phyloP scores from a whole-genome alignment of 1,140 invertebrate genomes.

The Spodoptera litura region DNA sequence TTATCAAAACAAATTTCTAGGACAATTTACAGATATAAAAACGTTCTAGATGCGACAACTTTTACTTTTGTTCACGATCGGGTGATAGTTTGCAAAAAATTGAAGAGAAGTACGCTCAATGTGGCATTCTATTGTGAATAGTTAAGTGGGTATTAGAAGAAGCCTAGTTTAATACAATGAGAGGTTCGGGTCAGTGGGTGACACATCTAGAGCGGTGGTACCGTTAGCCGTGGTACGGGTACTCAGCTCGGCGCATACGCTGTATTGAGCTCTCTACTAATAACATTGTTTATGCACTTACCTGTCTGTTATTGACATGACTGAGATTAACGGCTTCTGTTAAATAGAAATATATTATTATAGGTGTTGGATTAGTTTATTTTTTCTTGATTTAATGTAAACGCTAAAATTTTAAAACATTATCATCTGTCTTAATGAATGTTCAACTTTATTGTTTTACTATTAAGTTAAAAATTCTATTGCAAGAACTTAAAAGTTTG shows the following conservation, averaged over 20 bases:
- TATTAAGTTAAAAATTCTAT: too few species aligned
- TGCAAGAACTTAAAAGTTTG: too few species aligned
- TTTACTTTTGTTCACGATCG: slow-evolving; percentile 2
- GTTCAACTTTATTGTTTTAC: too few species aligned
- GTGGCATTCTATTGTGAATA: background rate
- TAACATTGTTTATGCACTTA: slow-evolving; percentile 11
- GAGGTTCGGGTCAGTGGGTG: slow-evolving; percentile 46
- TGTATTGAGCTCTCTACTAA: background rate
- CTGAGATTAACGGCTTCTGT: too few species aligned
- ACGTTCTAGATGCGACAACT: background rate
- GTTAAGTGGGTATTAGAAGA: slow-evolving; percentile 23
- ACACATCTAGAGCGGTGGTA: slow-evolving; percentile 46
- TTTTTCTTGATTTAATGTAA: too few species aligned
- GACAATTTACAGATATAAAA: background rate
- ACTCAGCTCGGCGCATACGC: background rate
- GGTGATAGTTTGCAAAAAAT: slow-evolving; percentile 18
- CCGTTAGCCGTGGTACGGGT: slow-evolving; percentile 30
- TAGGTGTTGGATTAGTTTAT: too few species aligned
- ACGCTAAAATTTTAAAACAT: too few species aligned
- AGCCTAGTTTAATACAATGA: slow-evolving; percentile 35
- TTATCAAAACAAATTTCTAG: background rate
- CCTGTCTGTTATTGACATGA: background rate
- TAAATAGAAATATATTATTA: too few species aligned
- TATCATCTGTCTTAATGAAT: too few species aligned
- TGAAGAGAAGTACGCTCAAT: background rate